phyloP scores from a whole-genome alignment of 2,797 vertebrate genomes.

The Poecile montanus region DNA sequence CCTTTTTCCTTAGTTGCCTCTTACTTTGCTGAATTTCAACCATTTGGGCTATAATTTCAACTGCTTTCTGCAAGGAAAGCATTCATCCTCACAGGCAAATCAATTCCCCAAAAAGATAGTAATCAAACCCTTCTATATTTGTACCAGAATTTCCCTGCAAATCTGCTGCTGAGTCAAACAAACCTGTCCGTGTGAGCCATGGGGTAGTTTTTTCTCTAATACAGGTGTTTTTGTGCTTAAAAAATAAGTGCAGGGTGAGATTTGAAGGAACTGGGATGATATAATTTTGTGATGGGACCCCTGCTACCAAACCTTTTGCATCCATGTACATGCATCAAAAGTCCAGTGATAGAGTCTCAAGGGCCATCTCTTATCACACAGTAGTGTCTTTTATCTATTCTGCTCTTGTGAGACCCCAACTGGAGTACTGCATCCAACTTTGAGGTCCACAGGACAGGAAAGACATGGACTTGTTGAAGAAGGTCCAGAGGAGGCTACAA shows the following conservation, averaged over 20 bases:
- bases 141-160: not conserved
- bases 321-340: not conserved
- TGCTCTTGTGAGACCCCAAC: rapidly evolving
- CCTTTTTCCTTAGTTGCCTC: not conserved
- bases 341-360: not conserved
- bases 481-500: rapidly evolving
- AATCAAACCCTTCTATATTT: not conserved
- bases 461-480: rapidly evolving
- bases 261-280: not conserved
- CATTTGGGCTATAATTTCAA: not conserved
- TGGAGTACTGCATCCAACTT: not conserved
- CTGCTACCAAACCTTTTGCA: not conserved
- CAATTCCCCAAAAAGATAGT: not conserved
- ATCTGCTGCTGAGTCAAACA: not conserved
- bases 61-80: not conserved
- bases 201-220: not conserved
- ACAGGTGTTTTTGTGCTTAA: not conserved
- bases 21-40: not conserved
- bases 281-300: not conserved
- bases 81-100: not conserved
- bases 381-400: not conserved
- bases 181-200: not conserved
- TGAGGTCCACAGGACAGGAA: not conserved
- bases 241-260: not conserved
- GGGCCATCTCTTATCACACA: not conserved